Evolutionary conservation across 1,140 invertebrate genomes (phyloP).

Genomic region (Parapsyche elsis): DNA sequence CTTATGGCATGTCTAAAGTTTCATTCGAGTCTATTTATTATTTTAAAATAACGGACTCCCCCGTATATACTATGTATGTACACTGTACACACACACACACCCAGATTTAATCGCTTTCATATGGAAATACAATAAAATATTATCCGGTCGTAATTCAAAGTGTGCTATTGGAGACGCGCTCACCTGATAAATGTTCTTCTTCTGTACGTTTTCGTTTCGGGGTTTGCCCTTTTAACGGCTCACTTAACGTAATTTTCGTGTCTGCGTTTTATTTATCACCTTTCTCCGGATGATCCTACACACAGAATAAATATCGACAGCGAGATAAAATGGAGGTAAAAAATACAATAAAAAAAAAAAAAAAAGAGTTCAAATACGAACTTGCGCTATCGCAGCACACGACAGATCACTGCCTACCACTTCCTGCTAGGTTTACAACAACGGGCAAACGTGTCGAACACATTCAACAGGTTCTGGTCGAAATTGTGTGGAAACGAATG

Average conservation of each 20-base stretch:
- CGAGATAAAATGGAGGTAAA: neutral
- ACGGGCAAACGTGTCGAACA: too few relatives aligned
- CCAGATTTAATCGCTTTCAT: slow-evolving; percentile 17
- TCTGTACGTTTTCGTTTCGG: neutral
- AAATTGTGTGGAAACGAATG: too few relatives aligned
- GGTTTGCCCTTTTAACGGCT: slow-evolving; percentile 8
- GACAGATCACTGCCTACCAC: too few relatives aligned
- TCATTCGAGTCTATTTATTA: too few relatives aligned
- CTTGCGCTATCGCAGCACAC: too few relatives aligned
- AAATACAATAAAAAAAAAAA: too few relatives aligned
- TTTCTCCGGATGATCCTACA: slow-evolving; percentile 20
- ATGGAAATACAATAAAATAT: slow-evolving; percentile 12
- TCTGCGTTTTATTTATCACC: slow-evolving; percentile 20
- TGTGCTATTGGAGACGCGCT: neutral
- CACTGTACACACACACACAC: neutral
- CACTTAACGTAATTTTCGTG: slow-evolving; percentile 32
- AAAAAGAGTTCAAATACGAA: too few relatives aligned
- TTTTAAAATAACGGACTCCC: too few relatives aligned
- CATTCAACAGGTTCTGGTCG: too few relatives aligned
- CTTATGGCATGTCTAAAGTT: too few relatives aligned
- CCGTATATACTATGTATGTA: too few relatives aligned
- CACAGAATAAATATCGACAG: slow-evolving; percentile 21
- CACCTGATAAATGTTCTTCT: neutral
- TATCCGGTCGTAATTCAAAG: neutral
- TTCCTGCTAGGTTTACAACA: too few relatives aligned